These are phyloP conservation scores for Mythimna loreyi DNA, from an alignment of 2,888 invertebrate genomes.

Conservation along the genomic window DNA sequence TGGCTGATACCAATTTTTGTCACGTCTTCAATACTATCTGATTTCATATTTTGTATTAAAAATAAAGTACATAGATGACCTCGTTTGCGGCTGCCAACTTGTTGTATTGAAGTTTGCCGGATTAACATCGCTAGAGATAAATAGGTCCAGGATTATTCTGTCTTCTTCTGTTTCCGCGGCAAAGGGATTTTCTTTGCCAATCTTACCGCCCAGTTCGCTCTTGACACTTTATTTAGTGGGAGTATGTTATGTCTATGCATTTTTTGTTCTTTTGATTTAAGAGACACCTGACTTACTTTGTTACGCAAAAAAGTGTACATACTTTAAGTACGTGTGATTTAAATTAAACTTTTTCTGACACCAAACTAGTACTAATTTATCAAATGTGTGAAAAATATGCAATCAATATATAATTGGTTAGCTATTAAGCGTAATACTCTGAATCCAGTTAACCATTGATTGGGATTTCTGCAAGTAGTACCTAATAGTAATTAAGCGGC, in stretches of 20 bases:
- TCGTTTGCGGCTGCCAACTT: slow-evolving; percentile 66
- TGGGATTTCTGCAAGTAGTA: slow-evolving; percentile 34
- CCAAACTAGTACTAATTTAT: slow-evolving; percentile 57
- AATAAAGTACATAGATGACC: slow-evolving; percentile 67
- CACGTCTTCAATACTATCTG: slow-evolving; percentile 64
- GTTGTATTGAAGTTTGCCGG: slow-evolving; percentile 64
- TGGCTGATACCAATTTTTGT: slow-evolving; percentile 60
- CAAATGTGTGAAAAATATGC: slow-evolving; percentile 41
- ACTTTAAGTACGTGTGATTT: slow-evolving; percentile 14
- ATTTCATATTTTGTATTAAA: slow-evolving; percentile 67
- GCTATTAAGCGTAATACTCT: slow-evolving; percentile 32
- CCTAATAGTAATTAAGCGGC: neutral
- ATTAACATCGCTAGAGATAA: slow-evolving; percentile 62
- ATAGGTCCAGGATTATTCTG: slow-evolving; percentile 60
- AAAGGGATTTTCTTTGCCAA: slow-evolving; percentile 43
- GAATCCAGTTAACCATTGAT: slow-evolving; percentile 34
- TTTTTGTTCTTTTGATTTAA: slow-evolving; percentile 42
- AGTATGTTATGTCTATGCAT: slow-evolving; percentile 13
- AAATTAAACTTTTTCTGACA: slow-evolving; percentile 43
- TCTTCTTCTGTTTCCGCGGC: slow-evolving; percentile 43
- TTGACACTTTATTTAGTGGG: slow-evolving; percentile 22
- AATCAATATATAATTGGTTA: slow-evolving; percentile 54
- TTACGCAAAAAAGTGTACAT: slow-evolving; percentile 25
- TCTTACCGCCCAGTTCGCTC: neutral
- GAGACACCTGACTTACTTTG: slow-evolving; percentile 4